These are phyloP conservation scores for Drosophila insularis DNA, from an alignment of 1,140 invertebrate species.

Conservation along the genomic window DNA sequence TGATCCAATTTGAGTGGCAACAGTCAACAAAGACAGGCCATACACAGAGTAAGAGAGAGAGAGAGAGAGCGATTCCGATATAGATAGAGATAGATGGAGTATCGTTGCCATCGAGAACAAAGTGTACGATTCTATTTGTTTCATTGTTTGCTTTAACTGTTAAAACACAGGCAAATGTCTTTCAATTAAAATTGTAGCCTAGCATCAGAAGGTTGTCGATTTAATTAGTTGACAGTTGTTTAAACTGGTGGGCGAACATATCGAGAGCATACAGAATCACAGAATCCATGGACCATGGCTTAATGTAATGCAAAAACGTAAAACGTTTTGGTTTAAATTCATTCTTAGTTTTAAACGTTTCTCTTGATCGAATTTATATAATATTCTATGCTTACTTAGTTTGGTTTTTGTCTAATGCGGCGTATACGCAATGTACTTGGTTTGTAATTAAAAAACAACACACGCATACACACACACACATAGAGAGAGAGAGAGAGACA, in stretches of 20 bases:
- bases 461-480: constrained; percentile 4
- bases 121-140: constrained; percentile 21
- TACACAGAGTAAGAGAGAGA: constrained; percentile 18
- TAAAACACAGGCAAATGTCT: constrained; percentile 62
- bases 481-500: constrained; percentile 1
- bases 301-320: not conserved
- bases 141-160: constrained; percentile 61
- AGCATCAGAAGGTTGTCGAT: constrained; percentile 57
- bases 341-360: too few relatives aligned
- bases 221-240: constrained; percentile 68
- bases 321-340: too few relatives aligned
- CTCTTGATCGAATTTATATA: not conserved
- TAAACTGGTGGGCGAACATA: too few relatives aligned
- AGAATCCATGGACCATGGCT: too few relatives aligned
- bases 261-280: too few relatives aligned
- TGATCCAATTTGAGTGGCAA: constrained; percentile 51
- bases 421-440: constrained; percentile 65
- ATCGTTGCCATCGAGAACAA: not conserved
- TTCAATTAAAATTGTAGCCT: constrained; percentile 74
- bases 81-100: not conserved
- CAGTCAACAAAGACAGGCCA: not conserved
- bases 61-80: constrained; percentile 16
- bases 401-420: constrained; percentile 30
- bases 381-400: not conserved
- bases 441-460: constrained; percentile 66